Evolutionary conservation across 2,113 vertebrate species (phyloP), one percentile per base, ranked within the genome.

Genomic region (Butorides virescens): DNA sequence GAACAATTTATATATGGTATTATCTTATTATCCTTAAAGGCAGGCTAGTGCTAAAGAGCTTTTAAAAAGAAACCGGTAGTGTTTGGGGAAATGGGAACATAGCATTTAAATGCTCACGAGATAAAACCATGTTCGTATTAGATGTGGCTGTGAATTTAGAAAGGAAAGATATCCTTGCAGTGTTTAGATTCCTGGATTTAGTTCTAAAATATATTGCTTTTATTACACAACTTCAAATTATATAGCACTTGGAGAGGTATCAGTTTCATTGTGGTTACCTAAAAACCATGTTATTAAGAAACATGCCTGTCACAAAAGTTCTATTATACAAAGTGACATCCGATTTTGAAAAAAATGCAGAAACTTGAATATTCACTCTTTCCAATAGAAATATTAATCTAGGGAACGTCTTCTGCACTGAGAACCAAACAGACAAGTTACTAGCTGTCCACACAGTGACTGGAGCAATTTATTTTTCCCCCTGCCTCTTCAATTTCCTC

Each of bases 221-320:
- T 70, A 79, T 46, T 70, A 67, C 13, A 58, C 29, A 80, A 36
- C 71, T 83, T 92, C 20, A 82, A 96, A 94, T 79, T 70, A 79
- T 17, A 85, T 2, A 75, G 80, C 56, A 73, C 32, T 75, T 72
- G 22, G 30, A 96, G 27, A 91, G 7, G 22, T 63, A 89, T 85
- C 42, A 8, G 44, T 94, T 93, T 93, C 56, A 66, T 53, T 89
- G 66, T 37, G 53, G 93, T 66, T 94, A 88, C 62, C 82, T 83
- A 82, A 82, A 93, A 67, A 44, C 42, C 76, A 92, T 47, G 19
- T 76, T 93, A 94, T 95, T 93, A 95, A 68, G 81, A 79, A 95
- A 90, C n/a, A 46, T 4, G 11, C 37, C 58, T 92, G 20, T 68
- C 73, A 92, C 32, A 55, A 37, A 92, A 92, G n/a, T 78, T 82